Evolutionary conservation across 2,113 vertebrate genomes (phyloP), one percentile per base, ranked within the genome.

Genomic region (Phalacrocorax pelagicus): DNA sequence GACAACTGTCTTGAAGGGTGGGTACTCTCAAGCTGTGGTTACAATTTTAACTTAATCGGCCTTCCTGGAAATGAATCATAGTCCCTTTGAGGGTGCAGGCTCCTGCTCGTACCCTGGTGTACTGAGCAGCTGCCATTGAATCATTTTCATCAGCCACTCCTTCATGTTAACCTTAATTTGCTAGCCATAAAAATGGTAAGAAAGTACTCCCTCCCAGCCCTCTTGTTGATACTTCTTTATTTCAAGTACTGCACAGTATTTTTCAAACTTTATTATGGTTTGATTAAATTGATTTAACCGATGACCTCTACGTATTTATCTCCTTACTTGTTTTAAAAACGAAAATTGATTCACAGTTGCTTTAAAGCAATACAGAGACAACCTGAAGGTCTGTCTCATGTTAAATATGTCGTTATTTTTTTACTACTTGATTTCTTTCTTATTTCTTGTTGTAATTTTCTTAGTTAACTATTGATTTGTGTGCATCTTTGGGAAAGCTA

Each of bases 11-110:
- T 96, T 94, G 52, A 92, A 94, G 80, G 93, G 89, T 90, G 82
- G 84, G 63, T 79, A 52, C 78, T 83, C 81, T 66, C 77, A 86
- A 95, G 84, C 57, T 89, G 77, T 52, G 81, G 86, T 96, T 96
- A 89, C 59, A 95, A 51, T 75, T 93, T 95, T 77, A 85, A 91
- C 86, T 95, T 85, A 93, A 89, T 86, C 86, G 27, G 85, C 79
- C 86, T 92, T 88, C 91, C 91, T 96, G 91, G 91, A 96, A 88
- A 92, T 96, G 91, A 96, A 82, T 97, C 92, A 83, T 92, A 55
- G 92, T 72, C 49, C 81, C 94, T 95, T 40, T 61, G 88, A 97
- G 92, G 78, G 90, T 65, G 70, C 83, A 86, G 88, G n/a, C 62
- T 94, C 38, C 75, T 47, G 23, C 61, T 93, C 15, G 12, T 75